Conservation (phyloP, 2,888 invertebrate species). For the Lasioglossum calceatum region DNA sequence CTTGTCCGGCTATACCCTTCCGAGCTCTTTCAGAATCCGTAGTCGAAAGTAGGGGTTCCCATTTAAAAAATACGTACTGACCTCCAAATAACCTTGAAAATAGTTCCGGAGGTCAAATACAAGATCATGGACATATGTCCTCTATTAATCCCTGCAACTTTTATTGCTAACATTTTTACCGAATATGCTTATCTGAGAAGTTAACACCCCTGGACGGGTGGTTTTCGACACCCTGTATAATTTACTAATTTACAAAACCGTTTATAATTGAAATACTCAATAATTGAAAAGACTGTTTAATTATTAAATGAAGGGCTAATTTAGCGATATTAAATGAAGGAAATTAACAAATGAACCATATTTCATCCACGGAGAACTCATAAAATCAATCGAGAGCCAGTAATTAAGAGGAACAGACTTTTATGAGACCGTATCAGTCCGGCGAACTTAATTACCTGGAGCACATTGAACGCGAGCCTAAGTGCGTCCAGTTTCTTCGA, state of each 20-base stretch:
- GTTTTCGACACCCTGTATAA: no score
- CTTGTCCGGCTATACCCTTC: no score
- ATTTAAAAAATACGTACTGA: no score
- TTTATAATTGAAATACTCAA: not conserved
- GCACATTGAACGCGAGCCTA: constrained; percentile 94
- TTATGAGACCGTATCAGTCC: not conserved
- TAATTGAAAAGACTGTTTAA: not conserved
- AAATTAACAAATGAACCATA: not conserved
- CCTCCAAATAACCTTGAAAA: no score
- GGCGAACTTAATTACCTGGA: constrained; percentile 86
- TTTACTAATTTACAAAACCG: not conserved
- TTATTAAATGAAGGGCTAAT: not conserved
- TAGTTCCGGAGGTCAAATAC: no score
- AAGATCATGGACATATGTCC: no score
- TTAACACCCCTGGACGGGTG: no score
- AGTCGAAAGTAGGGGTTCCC: no score
- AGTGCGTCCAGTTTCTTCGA: constrained; percentile 92
- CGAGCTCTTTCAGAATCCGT: no score
- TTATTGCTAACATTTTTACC: no score
- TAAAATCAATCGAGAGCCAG: not conserved
- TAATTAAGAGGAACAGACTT: not conserved
- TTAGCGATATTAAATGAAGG: not conserved
- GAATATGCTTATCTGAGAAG: no score
- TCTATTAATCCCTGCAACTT: no score
- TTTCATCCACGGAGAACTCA: not conserved